Conservation (phyloP, 2,888 invertebrate species). For the Aporophyla lueneburgensis region DNA sequence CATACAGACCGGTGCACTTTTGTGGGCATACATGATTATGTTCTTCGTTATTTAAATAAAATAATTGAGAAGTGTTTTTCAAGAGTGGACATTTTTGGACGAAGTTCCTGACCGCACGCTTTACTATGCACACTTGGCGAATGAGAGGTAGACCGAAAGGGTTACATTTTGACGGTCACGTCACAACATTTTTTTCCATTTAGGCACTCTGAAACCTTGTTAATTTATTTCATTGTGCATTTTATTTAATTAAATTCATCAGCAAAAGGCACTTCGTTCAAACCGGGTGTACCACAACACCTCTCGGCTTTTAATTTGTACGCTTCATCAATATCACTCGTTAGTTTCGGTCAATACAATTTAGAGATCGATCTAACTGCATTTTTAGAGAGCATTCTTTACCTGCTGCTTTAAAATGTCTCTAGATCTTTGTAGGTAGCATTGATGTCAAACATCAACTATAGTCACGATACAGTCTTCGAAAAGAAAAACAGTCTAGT, state of each 20-base stretch:
- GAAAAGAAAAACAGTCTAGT: too few relatives aligned
- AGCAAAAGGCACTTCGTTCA: not conserved
- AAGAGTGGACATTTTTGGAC: not conserved
- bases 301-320: not conserved
- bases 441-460: not conserved
- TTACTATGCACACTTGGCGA: not conserved
- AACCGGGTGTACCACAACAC: not conserved
- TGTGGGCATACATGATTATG: not conserved
- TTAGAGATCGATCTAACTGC: not conserved
- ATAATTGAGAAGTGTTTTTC: not conserved
- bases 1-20: conserved; percentile 1
- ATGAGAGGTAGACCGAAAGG: not conserved
- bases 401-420: not conserved
- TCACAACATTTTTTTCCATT: not conserved
- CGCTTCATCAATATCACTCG: not conserved
- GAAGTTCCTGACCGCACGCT: not conserved
- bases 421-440: not conserved
- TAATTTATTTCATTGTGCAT: not conserved
- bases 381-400: not conserved
- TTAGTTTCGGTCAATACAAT: not conserved
- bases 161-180: not conserved
- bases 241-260: not conserved
- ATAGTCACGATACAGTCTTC: too few relatives aligned
- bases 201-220: not conserved
- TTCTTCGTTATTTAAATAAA: not conserved